Evolutionary conservation across 1,140 invertebrate species (phyloP).

Genomic region (Drosophila lini): DNA sequence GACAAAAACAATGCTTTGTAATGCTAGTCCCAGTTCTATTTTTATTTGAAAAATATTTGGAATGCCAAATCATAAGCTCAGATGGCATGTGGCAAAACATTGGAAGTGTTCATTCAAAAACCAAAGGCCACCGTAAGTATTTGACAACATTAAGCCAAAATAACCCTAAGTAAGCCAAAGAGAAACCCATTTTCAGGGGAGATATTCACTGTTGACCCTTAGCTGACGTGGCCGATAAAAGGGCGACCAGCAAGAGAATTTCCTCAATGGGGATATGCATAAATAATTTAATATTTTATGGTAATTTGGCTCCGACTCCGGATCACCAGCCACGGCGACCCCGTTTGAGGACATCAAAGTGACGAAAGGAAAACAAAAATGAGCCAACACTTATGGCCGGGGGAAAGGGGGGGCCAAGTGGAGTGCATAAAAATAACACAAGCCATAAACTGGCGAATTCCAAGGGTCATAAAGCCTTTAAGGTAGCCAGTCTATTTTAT

Average conservation of each 20-base stretch:
- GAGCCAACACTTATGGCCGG: slow-evolving; percentile 40
- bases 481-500: slow-evolving; percentile 78
- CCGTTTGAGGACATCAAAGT: slow-evolving; percentile 33
- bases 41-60: background rate
- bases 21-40: background rate
- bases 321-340: slow-evolving; percentile 8
- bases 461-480: slow-evolving; percentile 74
- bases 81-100: background rate
- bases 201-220: slow-evolving; percentile 18
- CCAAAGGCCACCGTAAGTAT: background rate
- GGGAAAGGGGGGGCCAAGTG: slow-evolving; percentile 10
- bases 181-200: slow-evolving; percentile 12
- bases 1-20: background rate
- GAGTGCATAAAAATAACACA: slow-evolving; percentile 67
- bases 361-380: slow-evolving; percentile 46
- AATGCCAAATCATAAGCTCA: background rate
- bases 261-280: slow-evolving; percentile 58
- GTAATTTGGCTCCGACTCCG: slow-evolving; percentile 48
- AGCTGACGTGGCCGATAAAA: slow-evolving; percentile 19
- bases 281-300: slow-evolving; percentile 80
- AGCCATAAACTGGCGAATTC: slow-evolving; percentile 78
- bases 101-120: background rate
- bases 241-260: slow-evolving; percentile 28
- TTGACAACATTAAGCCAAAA: slow-evolving; percentile 39
- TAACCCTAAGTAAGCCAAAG: slow-evolving; percentile 8